Evolutionary conservation across 1,140 invertebrate species (phyloP), one percentile per base, ranked within the genome.

Genomic region (Drosophila ambigua): DNA sequence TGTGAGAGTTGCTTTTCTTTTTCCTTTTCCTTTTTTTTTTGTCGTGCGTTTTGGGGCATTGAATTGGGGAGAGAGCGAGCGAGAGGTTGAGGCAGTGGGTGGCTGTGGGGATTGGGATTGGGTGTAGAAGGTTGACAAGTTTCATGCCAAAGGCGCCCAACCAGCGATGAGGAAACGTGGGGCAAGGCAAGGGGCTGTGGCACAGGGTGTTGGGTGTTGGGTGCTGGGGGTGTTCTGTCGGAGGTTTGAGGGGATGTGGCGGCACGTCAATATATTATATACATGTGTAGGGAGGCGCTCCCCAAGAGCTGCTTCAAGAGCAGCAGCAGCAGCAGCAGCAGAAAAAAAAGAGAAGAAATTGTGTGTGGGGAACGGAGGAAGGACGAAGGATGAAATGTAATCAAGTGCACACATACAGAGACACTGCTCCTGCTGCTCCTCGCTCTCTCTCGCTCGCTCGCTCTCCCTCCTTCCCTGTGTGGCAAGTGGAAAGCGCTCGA

Each of bases 401-500:
- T 88, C 78, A 88, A 87, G 66, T 87, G 82, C 67, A 82, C 69
- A 77, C 73, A 74, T 59, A 81, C 59, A 78, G 11, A 68, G 23
- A 50, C 41, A 26, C 41, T 49, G 58, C 16, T 23, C 0, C 8
- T 3, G 6, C 26, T 13, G 16, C 11, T 43, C 45, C 50, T 5
- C 26, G 8, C 41, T 31, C 51, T 28, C 28, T 23, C 16, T 44
- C 15, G 23, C 41, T 31, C 24, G n/a, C n/a, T 31, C 6, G 16
- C 16, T 16, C 5, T 16, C 4, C 24, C 11, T 49, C 39, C 24
- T 7, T 49, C 39, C 3, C 35, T 39, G 35, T 55, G 51, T 45
- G 48, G 64, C 63, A 62, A 58, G 45, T 46, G 62, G 45, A 28
- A 35, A 67, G 65, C 51, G 62, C 61, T 58, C 62, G 45, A 69